Conservation (phyloP, 2,797 vertebrate genomes). For the Hybognathus amarus region DNA sequence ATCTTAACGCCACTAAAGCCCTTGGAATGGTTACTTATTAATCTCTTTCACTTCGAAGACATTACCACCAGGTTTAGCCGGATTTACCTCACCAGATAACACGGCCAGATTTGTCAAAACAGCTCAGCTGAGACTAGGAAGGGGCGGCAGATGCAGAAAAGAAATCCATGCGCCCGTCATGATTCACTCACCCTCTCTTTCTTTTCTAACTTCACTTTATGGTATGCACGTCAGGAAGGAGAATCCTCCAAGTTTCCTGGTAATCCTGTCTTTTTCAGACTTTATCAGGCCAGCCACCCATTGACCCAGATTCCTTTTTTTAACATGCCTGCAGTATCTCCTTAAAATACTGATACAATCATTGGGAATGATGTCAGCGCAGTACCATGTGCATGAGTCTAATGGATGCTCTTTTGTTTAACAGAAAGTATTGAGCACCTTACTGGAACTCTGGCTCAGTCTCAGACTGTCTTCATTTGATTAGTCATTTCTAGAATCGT, state of each 20-base stretch:
- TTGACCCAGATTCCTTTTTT: conserved; percentile 39
- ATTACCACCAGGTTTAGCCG: conserved; percentile 90
- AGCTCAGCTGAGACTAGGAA: conserved; percentile 67
- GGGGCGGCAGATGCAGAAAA: conserved; percentile 32
- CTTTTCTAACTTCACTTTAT: conserved; percentile 15
- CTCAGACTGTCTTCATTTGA: conserved; percentile 30
- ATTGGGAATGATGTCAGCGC: conserved; percentile 24
- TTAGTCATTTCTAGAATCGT: conserved; percentile 39
- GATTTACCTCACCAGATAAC: conserved; percentile 87
- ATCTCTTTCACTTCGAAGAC: conserved; percentile 91
- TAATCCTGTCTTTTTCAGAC: conserved; percentile 43
- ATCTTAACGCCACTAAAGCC: conserved; percentile 91
- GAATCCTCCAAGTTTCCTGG: conserved; percentile 36
- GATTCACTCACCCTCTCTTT: neutral
- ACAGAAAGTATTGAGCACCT: conserved; percentile 50
- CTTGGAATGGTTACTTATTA: conserved; percentile 91
- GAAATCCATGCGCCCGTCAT: conserved; percentile 19
- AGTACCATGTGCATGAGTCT: conserved; percentile 15
- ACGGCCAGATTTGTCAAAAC: conserved; percentile 75
- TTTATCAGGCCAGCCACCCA: conserved; percentile 34
- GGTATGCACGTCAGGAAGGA: conserved; percentile 19
- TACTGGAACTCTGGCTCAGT: conserved; percentile 33
- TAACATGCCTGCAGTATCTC: conserved; percentile 38
- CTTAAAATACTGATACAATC: conserved; percentile 34
- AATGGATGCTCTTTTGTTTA: conserved; percentile 51